A percentile compares a stretch with the other conserved stretches of the same genome.
Evolutionary conservation across 2,113 vertebrate genomes (phyloP).

Genomic region (Gallinago paraguaiae): DNA sequence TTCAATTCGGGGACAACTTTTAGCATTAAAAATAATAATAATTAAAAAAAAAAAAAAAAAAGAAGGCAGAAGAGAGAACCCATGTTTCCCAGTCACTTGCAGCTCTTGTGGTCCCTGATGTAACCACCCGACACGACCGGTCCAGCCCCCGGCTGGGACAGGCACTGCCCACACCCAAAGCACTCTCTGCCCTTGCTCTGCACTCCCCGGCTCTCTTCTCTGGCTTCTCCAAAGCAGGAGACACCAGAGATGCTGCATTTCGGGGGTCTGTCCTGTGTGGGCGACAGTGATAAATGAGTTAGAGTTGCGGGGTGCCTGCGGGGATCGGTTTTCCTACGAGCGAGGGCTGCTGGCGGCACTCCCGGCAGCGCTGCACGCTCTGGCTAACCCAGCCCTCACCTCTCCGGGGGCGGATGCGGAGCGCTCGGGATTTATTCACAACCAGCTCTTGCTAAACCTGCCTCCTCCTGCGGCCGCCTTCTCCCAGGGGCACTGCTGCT

Average conservation of each 20-base stretch:
- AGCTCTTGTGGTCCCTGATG: not conserved
- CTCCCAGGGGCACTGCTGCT: not conserved
- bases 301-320: not conserved
- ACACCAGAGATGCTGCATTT: not conserved
- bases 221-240: not conserved
- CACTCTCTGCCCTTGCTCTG: not conserved
- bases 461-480: not conserved
- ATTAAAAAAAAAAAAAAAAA: not conserved
- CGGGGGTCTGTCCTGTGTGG: not conserved
- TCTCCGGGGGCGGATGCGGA: not conserved
- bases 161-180: not conserved
- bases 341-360: not conserved
- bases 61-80: not conserved
- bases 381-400: constrained; percentile 40
- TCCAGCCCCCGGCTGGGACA: not conserved
- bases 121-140: fast-evolving
- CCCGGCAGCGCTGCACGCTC: constrained; percentile 19
- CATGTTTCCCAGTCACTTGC: not conserved
- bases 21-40: not conserved
- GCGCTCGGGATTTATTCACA: not conserved
- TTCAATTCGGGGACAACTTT: not conserved
- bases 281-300: not conserved
- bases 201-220: not conserved
- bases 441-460: not conserved
- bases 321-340: not conserved